Conservation (phyloP, 2,113 vertebrate species). For the Xyrauchen texanus region DNA sequence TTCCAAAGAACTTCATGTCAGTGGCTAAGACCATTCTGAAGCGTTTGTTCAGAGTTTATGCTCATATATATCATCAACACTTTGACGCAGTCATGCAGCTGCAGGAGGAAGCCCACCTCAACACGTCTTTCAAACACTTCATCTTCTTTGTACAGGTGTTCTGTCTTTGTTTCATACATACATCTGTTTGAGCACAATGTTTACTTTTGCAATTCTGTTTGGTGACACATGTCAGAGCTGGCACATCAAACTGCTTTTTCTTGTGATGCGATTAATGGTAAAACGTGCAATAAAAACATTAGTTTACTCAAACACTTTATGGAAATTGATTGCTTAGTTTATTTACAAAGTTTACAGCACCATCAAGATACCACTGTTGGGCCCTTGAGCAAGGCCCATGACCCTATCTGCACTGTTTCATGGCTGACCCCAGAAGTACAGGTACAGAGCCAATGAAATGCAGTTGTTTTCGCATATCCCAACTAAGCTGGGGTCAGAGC, state of each 20-base stretch:
- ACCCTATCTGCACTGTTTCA: too few species aligned
- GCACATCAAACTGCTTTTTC: neutral
- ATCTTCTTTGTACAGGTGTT: conserved; percentile 96
- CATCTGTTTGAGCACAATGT: too few species aligned
- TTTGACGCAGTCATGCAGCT: conserved; percentile 95
- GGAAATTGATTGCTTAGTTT: neutral
- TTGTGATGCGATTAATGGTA: neutral
- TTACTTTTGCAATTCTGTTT: too few species aligned
- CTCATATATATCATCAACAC: conserved; percentile 98
- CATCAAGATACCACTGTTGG: too few species aligned
- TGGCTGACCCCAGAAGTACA: too few species aligned
- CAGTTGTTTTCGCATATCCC: too few species aligned
- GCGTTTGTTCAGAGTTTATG: conserved; percentile 94
- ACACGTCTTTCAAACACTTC: conserved; percentile 98
- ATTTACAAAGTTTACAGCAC: neutral
- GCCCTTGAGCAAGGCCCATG: too few species aligned
- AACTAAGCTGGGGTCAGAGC: too few species aligned
- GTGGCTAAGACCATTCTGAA: conserved; percentile 97
- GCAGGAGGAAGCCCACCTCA: conserved; percentile 95
- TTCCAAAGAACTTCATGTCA: conserved; percentile 95
- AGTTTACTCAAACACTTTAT: neutral
- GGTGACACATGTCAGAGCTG: too few species aligned
- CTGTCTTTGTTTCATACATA: neutral
- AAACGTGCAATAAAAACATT: neutral
- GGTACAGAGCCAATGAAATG: too few species aligned